Evolutionary conservation across 2,888 invertebrate species (phyloP).

Genomic region (Chaetoderma sp.): DNA sequence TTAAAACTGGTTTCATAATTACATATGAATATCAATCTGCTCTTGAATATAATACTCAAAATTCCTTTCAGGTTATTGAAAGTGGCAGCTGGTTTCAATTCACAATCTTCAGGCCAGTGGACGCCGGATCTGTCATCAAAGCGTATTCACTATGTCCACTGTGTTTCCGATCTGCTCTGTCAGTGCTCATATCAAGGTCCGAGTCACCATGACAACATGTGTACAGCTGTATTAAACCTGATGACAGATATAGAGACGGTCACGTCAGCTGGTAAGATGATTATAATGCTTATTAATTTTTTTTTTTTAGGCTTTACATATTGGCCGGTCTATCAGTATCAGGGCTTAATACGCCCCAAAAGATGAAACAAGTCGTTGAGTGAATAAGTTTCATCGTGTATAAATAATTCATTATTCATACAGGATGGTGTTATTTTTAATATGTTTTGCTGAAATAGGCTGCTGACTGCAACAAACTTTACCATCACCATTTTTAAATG

Average conservation of each 20-base stretch:
- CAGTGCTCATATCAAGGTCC: conserved; percentile 57
- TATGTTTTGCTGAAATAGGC: no score
- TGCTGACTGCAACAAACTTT: no score
- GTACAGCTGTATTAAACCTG: conserved; percentile 58
- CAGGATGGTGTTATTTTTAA: no score
- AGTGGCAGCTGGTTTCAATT: conserved; percentile 75
- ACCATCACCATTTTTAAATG: no score
- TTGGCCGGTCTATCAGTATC: no score
- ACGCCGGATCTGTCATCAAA: conserved; percentile 73
- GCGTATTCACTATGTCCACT: conserved; percentile 76
- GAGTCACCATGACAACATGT: conserved; percentile 42
- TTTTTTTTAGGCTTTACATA: not conserved
- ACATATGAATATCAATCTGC: not conserved
- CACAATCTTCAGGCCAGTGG: conserved; percentile 62
- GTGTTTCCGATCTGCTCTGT: conserved; percentile 74
- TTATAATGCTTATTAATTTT: no score
- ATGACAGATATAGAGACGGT: conserved; percentile 65
- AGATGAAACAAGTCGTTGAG: no score
- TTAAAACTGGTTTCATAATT: not conserved
- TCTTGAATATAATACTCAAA: not conserved
- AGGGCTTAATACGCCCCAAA: no score
- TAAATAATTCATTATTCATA: no score
- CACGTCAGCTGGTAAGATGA: conserved; percentile 52
- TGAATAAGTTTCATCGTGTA: no score
- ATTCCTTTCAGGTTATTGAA: conserved; percentile 73